Base-by-base conservation (phyloP, 2,797 vertebrate species). In the Heliangelus exortis region DNA sequence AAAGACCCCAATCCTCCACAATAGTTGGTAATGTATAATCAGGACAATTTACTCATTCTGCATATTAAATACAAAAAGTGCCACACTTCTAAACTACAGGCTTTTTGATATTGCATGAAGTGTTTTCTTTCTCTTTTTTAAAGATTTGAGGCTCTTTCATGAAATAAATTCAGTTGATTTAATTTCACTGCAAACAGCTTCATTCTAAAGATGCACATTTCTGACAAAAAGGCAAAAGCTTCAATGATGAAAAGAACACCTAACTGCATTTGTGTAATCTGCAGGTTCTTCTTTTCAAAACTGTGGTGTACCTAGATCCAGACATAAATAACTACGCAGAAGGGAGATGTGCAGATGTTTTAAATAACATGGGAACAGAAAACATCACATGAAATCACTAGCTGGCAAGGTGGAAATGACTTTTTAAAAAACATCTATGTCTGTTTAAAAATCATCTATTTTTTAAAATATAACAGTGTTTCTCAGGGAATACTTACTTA, bases 401-500 rank as follows among this genome's bases (percentile, higher is more conserved):
- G 18, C 3, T 53, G 39, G 33, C 33, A 67, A 71, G 12, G 16
- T 39, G 2, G 20, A 81, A 91, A 67, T 41, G 3, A 62, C 28
- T 57, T 89, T 55, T 2, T 2, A 9, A 36, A 41, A 62, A 72
- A 18, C 18, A 9, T 23, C 54, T 29, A 3, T 23, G 36, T 51
- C 58, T 73, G 34, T 8, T 92, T 74, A 50, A 94, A 92, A 88
- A 82, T 11, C 7, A 3, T 5, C 3, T 62, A 31, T n/a, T 82
- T 63, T 81, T 93, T 50, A 89, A 80, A 83, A 51, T 53, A 84
- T 6, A 31, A 79, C 80, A 58, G 9, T 28, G 10, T 31, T 84
- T 95, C 33, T 74, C 39, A 65, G 28, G 22, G 84, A 71, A 90
- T 82, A 97, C 98, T 97, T 98, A 99, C 99, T 98, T 99, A 97